Evolutionary conservation across 2,888 invertebrate genomes (phyloP), one percentile per base, ranked within the genome.

Genomic region (Meloe dianella): DNA sequence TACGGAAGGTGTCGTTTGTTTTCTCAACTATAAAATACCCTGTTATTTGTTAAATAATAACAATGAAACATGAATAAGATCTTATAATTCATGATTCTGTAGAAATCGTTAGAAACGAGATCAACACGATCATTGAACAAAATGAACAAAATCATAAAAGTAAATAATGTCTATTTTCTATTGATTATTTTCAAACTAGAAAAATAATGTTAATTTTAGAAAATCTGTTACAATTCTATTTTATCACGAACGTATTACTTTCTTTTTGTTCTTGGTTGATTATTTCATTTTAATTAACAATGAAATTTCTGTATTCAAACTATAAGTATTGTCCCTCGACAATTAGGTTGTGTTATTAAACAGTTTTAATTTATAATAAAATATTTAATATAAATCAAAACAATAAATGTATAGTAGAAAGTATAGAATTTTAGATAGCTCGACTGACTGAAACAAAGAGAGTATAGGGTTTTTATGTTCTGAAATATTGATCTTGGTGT

Each of bases 401-500:
- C 22, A 22, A 24, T 51, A 51, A 51, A 54, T 54, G 4, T 54
- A 22, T 12, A 24, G 4, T 22, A 10, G 7, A 22, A 24, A 2
- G 12, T 14, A 54, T 54, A 27, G 7, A 54, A 27, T 54, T 54
- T 54, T 5, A 54, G 27, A 54, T 54, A 27, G 14, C 10, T 24
- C 7, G 24, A n/a, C 14, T 51, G n/a, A 22, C 24, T 54, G 27
- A 27, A 54, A 54, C 27, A 54, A 54, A 54, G 27, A 24, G 24
- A 5, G 54, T 54, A 51, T 51, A 22, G 22, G 22, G 51, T 54
- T 54, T 54, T 54, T 54, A 54, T n/a, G 54, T 54, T 27, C 24
- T 10, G 54, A 54, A 27, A 54, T 54, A 54, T 54, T 54, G 54
- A 54, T 54, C 54, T n/a, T 27, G 54, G 27, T n/a, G n/a, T 27